Evolutionary conservation across 1,140 invertebrate genomes (phyloP).

Genomic region (Drosophila insularis): DNA sequence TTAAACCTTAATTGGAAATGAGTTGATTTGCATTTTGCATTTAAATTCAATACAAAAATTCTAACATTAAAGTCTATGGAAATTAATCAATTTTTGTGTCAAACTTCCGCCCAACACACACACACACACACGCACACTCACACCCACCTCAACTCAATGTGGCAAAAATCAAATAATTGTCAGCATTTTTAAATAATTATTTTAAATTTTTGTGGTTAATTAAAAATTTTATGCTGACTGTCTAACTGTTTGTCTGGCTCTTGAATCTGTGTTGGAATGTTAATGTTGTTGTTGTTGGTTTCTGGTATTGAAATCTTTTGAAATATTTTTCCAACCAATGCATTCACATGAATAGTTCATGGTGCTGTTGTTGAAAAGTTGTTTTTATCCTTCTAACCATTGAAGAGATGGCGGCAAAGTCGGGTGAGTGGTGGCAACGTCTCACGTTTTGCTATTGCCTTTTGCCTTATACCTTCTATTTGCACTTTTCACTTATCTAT

Average conservation of each 20-base stretch:
- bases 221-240: neutral
- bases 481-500: constrained; percentile 74
- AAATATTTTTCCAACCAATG: constrained; percentile 12
- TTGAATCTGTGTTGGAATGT: neutral
- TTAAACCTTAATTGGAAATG: constrained; percentile 49
- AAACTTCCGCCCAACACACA: neutral
- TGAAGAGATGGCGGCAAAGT: constrained; percentile 8
- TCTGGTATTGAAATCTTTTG: neutral
- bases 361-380: constrained; percentile 33
- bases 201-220: constrained; percentile 5
- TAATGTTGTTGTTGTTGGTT: no score
- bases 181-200: neutral
- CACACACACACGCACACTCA: no score
- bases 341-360: constrained; percentile 18
- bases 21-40: constrained; percentile 23
- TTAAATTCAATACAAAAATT: constrained; percentile 15
- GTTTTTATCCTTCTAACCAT: constrained; percentile 39
- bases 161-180: neutral
- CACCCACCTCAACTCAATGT: no score
- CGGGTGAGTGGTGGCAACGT: neutral
- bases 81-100: neutral
- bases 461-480: constrained; percentile 62
- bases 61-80: no score
- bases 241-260: neutral
- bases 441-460: constrained; percentile 1